Conservation (phyloP, 2,113 vertebrate genomes). For the Promerops cafer region DNA sequence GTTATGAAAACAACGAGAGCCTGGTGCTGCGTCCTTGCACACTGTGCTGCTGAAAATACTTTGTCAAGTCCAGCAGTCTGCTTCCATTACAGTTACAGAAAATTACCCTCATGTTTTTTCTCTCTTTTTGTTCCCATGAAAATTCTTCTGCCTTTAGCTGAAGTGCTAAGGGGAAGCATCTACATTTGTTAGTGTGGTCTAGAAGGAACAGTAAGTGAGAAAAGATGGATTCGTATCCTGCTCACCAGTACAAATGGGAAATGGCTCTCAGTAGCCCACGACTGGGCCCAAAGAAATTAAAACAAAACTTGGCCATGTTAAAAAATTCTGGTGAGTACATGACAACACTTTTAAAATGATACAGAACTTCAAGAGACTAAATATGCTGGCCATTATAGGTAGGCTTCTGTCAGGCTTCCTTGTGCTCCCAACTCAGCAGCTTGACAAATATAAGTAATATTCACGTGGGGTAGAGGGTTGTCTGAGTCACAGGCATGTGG, state of each 20-base stretch:
- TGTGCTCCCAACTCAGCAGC: background rate
- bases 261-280: background rate
- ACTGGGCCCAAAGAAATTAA: background rate
- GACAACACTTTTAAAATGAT: background rate
- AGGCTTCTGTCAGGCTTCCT: background rate
- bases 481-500: background rate
- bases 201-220: background rate
- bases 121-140: background rate
- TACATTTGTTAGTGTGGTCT: background rate
- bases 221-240: background rate
- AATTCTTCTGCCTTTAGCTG: background rate
- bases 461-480: rapidly evolving
- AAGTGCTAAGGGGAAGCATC: background rate
- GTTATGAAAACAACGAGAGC: background rate
- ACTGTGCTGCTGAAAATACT: background rate
- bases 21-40: background rate
- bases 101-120: background rate
- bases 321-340: background rate
- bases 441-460: background rate
- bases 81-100: background rate
- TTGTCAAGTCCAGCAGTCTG: background rate
- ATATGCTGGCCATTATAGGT: background rate
- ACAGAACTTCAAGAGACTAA: background rate
- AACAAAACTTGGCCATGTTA: background rate
- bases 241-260: background rate